Evolutionary conservation across 1,140 invertebrate species (phyloP), one percentile per base, ranked within the genome.

Genomic region (Branchinecta lynchi): DNA sequence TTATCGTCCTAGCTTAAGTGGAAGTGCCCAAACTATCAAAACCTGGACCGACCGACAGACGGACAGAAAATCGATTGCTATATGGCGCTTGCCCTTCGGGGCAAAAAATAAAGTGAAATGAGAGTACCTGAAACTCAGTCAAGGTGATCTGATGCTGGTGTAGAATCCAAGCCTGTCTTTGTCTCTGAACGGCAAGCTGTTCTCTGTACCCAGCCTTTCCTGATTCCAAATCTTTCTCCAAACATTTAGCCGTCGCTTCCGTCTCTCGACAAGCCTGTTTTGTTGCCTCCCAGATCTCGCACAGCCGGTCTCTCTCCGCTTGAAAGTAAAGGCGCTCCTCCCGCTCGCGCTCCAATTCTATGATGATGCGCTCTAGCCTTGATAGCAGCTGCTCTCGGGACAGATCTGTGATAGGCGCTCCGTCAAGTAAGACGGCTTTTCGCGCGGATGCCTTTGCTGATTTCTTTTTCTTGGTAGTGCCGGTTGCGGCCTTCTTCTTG

Each of bases 321-420:
- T 96, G 93, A 75, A 96, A 96, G 76, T 89, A 96, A 78, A 96
- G 96, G 73, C 93, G 81, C 78, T 97, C 93, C 79, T 96, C 93
- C 74, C 93, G 82, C 79, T 96, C 93, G 66, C 90, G 84, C 75
- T 96, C 93, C 76, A 96, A 81, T 80, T 96, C 92, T 74, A 93
- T 90, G 75, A 91, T 86, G n/a, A 96, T 85, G 75, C 87, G 85
- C 43, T 88, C 80, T 8, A 90, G 86, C 76, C 95, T 94, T 69
- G 88, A 85, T 79, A 95, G 91, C 65, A 98, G 80, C 80, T 96
- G 92, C 76, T 96, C 93, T 75, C 92, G 84, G 20, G 87, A 87
- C 93, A 97, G 96, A 77, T 93, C 88, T 15, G 89, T 86, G 21
- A 92, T 93, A 51, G 93, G 87, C 8, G 93, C 86, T 60, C 92